These are phyloP conservation scores for Cydia fagiglandana DNA, from an alignment of 1,140 invertebrate genomes.

Conservation along the genomic window DNA sequence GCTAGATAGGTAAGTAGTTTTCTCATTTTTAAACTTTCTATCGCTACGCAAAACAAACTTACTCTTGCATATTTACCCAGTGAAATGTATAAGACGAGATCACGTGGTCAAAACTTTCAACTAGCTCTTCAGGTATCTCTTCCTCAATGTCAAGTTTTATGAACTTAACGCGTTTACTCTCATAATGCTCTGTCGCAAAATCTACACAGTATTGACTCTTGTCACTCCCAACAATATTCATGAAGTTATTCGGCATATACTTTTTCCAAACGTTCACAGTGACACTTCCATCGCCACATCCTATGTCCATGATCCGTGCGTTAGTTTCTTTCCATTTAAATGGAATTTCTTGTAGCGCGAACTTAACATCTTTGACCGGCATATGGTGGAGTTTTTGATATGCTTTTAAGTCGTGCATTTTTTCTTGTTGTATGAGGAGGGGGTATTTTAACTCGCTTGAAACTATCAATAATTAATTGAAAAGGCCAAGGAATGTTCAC, in stretches of 20 bases:
- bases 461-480: not conserved
- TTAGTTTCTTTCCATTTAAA: conserved; percentile 21
- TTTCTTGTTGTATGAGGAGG: not conserved
- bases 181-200: not conserved
- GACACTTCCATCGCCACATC: conserved; percentile 10
- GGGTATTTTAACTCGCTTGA: not conserved
- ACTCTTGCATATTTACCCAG: not conserved
- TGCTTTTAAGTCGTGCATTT: not conserved
- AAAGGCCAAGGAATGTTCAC: not conserved
- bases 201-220: not conserved
- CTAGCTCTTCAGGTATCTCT: not conserved
- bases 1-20: too few relatives aligned
- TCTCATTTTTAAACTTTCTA: too few relatives aligned
- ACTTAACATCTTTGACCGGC: not conserved
- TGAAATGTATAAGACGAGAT: conserved; percentile 18
- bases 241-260: not conserved
- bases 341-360: conserved; percentile 4
- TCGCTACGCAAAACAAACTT: not conserved
- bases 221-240: not conserved
- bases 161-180: not conserved
- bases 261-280: not conserved
- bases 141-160: not conserved
- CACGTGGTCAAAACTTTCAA: not conserved
- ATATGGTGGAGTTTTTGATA: conserved; percentile 15
- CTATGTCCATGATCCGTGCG: conserved; percentile 9